Base-by-base conservation (phyloP, 2,888 invertebrate genomes). In the Phorcus lineatus region DNA sequence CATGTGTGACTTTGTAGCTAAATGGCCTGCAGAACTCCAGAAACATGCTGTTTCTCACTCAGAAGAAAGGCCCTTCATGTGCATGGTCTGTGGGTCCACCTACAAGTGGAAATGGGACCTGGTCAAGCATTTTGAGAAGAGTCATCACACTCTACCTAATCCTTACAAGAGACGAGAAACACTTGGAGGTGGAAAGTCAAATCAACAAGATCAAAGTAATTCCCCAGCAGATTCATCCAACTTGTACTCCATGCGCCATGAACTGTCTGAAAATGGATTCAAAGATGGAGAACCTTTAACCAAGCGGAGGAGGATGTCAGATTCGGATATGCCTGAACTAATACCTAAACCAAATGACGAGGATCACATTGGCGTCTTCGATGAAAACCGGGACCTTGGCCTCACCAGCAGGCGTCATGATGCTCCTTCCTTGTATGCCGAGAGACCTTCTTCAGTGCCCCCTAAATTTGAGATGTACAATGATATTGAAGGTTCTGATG, bases 41-140 rank as follows among this genome's bases (percentile, higher is more conserved):
- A 91, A 92, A 67, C 93, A 93, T 86, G 92, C 91, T 52, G 90
- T 92, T 19, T 91, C 91, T 11, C 93, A 93, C 84, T 92, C 92
- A 7, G 91, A 91, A 80, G 90, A 90, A 36, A 83, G 91, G 17
- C 92, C 92, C 6, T 91, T 91, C 80, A 87, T 91, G 17, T 92
- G 92, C 82, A 91, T 91, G 86, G 90, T 92, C 6, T 93, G 93
- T 85, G 92, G 91, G 0, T 90, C 91, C 13, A 91, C 91, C 19
- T 93, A 92, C 87, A 91, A 92, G 78, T 92, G 92, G 92, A 91
- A 92, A 80, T 92, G 92, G 91, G 92, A 92, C 83, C 86, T 93
- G 62, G 92, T 91, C 19, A 91, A 91, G 78, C 93, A 93, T 82
- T 93, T 93, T 85, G 91, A 92, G 77, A 91, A 92, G 80, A 90